Percentiles rank a stretch among this genome's conserved stretches.
Conservation (phyloP, 1,140 invertebrate species). For the Drosophila bipectinata region DNA sequence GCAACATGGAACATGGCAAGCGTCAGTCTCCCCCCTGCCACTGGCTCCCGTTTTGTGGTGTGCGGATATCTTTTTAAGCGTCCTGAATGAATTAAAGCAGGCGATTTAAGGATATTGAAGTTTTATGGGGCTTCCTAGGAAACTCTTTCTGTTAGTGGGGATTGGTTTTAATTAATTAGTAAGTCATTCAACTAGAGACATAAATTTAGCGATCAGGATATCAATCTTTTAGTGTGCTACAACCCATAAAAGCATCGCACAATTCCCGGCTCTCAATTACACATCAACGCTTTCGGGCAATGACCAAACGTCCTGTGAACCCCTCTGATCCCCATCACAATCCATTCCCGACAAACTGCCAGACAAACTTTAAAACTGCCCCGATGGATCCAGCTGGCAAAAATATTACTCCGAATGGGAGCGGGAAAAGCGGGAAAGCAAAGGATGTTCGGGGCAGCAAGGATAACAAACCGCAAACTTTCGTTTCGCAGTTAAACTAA, state of each 20-base stretch:
- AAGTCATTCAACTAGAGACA: background rate
- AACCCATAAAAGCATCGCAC: slow-evolving; percentile 25
- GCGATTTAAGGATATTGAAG: background rate
- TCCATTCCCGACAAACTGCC: slow-evolving; percentile 42
- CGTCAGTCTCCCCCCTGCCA: background rate
- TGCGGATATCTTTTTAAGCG: slow-evolving; percentile 3
- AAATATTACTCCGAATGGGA: slow-evolving; percentile 26
- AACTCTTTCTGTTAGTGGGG: background rate
- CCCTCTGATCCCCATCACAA: slow-evolving; percentile 26
- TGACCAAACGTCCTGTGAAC: slow-evolving; percentile 23
- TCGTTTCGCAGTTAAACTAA: slow-evolving; percentile 45
- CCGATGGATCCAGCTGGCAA: slow-evolving; percentile 28
- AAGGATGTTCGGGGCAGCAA: background rate
- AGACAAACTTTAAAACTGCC: slow-evolving; percentile 52
- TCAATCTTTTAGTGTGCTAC: background rate
- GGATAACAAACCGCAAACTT: slow-evolving; percentile 54
- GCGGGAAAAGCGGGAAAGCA: background rate
- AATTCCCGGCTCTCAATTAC: slow-evolving; percentile 43
- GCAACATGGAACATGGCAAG: slow-evolving; percentile 32
- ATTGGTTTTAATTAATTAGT: background rate
- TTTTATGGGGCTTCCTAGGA: background rate
- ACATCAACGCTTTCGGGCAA: slow-evolving; percentile 53
- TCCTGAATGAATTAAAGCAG: background rate
- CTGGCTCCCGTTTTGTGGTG: no score
- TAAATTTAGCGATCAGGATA: slow-evolving; percentile 2